A percentile compares a stretch with the other conserved stretches of the same genome.
phyloP scores from a whole-genome alignment of 2,797 vertebrate species.

The Peromyscus melanophrys region DNA sequence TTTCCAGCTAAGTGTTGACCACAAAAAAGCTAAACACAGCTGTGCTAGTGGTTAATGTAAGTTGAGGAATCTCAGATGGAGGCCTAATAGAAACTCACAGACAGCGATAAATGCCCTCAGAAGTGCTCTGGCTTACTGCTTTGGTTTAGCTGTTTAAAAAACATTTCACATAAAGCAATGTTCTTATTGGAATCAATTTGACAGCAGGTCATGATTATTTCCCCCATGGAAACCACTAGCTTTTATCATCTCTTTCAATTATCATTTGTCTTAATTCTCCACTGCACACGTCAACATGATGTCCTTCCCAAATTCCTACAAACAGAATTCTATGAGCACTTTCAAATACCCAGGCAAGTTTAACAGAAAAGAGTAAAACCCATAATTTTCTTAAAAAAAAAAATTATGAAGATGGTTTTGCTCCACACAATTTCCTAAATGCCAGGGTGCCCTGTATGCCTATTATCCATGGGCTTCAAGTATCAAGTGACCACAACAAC shows the following conservation, averaged over 20 bases:
- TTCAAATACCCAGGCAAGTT: constrained; percentile 60
- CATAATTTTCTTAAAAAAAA: constrained; percentile 20
- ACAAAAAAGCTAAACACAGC: not conserved
- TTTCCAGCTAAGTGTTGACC: not conserved
- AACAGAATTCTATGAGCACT: constrained; percentile 65
- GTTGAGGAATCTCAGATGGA: not conserved
- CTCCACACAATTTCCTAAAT: constrained; percentile 37
- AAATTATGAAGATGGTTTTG: constrained; percentile 8
- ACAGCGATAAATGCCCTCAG: not conserved
- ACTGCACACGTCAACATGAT: constrained; percentile 43
- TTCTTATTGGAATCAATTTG: constrained; percentile 74
- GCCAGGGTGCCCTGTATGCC: not conserved
- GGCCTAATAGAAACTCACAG: constrained; percentile 16
- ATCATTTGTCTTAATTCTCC: constrained; percentile 71
- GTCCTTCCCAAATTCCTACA: constrained; percentile 70
- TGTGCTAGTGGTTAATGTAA: not conserved
- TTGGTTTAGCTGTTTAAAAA: constrained; percentile 80
- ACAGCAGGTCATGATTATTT: constrained; percentile 71
- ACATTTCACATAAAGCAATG: constrained; percentile 79
- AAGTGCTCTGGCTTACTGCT: constrained; percentile 51
- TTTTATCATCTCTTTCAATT: constrained; percentile 77
- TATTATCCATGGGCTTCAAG: not conserved
- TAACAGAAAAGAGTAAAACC: constrained; percentile 54
- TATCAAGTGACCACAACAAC: not conserved
- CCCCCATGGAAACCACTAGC: constrained; percentile 71